These are phyloP conservation scores for Chaetogeoica ovagalla DNA, from an alignment of 2,888 invertebrate genomes.

Conservation along the genomic window DNA sequence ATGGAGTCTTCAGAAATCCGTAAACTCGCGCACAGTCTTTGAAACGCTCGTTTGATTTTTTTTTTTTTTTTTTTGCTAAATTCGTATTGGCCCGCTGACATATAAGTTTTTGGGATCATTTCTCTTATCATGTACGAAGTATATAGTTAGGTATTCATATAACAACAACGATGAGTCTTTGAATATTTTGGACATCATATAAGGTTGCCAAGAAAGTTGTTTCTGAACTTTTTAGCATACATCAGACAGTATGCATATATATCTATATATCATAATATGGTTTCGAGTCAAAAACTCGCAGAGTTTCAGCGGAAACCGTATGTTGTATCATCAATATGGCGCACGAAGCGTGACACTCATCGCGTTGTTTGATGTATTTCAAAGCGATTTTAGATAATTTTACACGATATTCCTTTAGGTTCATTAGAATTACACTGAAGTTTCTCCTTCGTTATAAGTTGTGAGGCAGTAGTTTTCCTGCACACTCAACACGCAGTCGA, in stretches of 20 bases:
- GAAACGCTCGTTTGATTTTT: no score
- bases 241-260: background rate
- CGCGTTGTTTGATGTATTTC: background rate
- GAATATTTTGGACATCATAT: conserved; percentile 30
- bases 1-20: background rate
- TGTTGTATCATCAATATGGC: background rate
- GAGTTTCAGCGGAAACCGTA: conserved; percentile 1
- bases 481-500: background rate
- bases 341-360: background rate
- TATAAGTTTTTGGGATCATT: conserved; percentile 1
- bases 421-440: no score
- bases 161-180: conserved; percentile 16
- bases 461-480: background rate
- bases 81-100: background rate
- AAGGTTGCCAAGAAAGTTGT: background rate
- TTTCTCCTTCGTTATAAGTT: background rate
- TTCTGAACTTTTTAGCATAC: conserved; percentile 11
- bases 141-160: background rate
- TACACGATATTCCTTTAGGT: background rate
- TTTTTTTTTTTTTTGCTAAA: conserved; percentile 17
- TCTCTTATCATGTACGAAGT: no score
- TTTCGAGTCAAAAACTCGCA: background rate
- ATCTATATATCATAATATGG: no score
- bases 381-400: conserved; percentile 1
- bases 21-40: background rate